Conservation (phyloP, 1,140 invertebrate species). For the Portunus trituberculatus region DNA sequence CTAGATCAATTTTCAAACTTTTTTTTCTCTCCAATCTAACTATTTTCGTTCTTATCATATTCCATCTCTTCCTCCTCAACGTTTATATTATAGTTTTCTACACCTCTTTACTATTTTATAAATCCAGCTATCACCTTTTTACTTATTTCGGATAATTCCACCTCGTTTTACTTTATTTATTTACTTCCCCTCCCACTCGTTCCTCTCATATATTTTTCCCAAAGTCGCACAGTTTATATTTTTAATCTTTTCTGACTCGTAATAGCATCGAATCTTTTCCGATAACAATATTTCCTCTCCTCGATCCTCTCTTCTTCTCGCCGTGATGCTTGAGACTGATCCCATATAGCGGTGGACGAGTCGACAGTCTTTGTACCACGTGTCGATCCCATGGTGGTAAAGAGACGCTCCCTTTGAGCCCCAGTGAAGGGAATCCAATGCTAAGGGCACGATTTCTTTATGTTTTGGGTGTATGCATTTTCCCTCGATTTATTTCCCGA, state of each 20-base stretch:
- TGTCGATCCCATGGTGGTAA: background rate
- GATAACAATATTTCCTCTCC: background rate
- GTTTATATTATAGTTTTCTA: background rate
- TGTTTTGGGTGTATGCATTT: constrained; percentile 12
- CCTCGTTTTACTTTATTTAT: background rate
- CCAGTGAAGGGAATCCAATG: background rate
- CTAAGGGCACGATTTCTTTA: constrained; percentile 28
- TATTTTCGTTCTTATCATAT: background rate
- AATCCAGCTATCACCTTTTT: background rate
- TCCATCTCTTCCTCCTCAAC: background rate
- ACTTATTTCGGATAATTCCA: background rate
- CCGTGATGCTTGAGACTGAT: background rate
- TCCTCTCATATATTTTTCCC: background rate
- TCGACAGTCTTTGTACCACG: background rate
- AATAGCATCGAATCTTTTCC: background rate
- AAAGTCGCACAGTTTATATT: background rate
- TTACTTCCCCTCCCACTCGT: background rate
- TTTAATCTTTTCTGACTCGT: background rate
- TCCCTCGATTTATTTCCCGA: constrained; percentile 43
- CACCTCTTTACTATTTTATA: background rate
- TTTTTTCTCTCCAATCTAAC: background rate
- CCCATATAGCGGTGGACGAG: background rate
- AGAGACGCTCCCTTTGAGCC: background rate
- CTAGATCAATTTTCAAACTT: too few relatives aligned
- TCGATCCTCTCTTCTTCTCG: background rate